A percentile compares a stretch with the other conserved stretches of the same genome.
Evolutionary conservation across 2,797 vertebrate genomes (phyloP).

Genomic region (Fringilla coelebs): DNA sequence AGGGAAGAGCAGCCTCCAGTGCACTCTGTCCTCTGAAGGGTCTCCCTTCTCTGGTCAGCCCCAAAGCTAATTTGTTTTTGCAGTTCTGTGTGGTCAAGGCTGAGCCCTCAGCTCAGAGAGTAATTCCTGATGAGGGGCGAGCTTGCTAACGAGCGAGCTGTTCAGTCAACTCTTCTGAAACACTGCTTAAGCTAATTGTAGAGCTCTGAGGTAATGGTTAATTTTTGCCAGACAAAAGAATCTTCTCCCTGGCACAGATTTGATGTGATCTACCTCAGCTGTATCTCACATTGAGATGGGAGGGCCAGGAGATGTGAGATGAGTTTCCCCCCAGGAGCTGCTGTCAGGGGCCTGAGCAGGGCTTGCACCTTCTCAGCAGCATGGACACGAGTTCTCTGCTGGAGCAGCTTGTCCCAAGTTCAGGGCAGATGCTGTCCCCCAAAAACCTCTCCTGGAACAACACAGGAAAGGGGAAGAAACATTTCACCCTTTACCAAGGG

Average conservation of each 20-base stretch:
- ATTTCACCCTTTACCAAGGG: background rate
- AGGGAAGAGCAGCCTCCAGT: background rate
- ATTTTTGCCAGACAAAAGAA: constrained; percentile 1
- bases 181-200: background rate
- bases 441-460: background rate
- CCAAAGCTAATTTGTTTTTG: background rate
- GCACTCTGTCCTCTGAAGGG: accelerated
- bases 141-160: background rate
- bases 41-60: background rate
- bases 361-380: background rate
- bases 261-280: background rate
- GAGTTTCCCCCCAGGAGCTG: background rate
- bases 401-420: background rate
- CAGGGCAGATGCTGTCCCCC: background rate
- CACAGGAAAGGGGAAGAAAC: too few relatives aligned
- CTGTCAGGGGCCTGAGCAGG: background rate
- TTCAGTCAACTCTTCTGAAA: background rate
- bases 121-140: background rate
- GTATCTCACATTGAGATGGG: background rate
- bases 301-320: background rate
- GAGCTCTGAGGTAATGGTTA: background rate
- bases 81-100: background rate
- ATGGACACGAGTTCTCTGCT: accelerated
- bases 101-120: background rate
- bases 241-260: background rate